Evolutionary conservation across 1,140 invertebrate species (phyloP).

Genomic region (Agrilus planipennis): DNA sequence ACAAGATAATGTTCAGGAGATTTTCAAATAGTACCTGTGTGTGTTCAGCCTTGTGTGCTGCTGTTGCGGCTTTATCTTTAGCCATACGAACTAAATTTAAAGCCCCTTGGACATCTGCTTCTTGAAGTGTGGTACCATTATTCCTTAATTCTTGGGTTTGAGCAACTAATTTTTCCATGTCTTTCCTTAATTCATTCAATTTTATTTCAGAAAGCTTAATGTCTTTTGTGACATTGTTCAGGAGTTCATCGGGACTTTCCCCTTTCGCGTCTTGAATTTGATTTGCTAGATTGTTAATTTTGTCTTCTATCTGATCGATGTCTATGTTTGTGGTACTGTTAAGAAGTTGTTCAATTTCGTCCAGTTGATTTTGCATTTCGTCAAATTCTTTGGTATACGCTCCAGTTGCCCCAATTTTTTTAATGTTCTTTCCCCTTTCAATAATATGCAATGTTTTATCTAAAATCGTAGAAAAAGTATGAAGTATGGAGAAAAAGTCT

Average conservation of each 20-base stretch:
- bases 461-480: conserved; percentile 28
- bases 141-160: conserved; percentile 63
- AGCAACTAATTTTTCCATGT: conserved; percentile 58
- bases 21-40: conserved; percentile 32
- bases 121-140: conserved; percentile 83
- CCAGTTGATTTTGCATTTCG: conserved; percentile 73
- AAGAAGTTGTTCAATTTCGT: conserved; percentile 66
- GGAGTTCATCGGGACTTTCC: conserved; percentile 46
- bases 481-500: neutral
- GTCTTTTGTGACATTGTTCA: conserved; percentile 57
- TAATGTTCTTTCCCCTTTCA: conserved; percentile 77
- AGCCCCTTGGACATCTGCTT: conserved; percentile 90
- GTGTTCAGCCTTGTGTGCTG: conserved; percentile 53
- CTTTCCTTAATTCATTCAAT: conserved; percentile 59
- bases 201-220: conserved; percentile 68
- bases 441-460: conserved; percentile 64
- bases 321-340: conserved; percentile 47
- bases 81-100: conserved; percentile 74
- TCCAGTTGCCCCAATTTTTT: conserved; percentile 83
- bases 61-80: conserved; percentile 56
- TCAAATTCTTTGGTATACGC: conserved; percentile 91
- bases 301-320: conserved; percentile 34
- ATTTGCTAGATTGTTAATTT: conserved; percentile 35
- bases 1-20: too few species aligned
- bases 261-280: conserved; percentile 37